Conservation (phyloP, 2,797 vertebrate species). For the Cynopterus sphinx region DNA sequence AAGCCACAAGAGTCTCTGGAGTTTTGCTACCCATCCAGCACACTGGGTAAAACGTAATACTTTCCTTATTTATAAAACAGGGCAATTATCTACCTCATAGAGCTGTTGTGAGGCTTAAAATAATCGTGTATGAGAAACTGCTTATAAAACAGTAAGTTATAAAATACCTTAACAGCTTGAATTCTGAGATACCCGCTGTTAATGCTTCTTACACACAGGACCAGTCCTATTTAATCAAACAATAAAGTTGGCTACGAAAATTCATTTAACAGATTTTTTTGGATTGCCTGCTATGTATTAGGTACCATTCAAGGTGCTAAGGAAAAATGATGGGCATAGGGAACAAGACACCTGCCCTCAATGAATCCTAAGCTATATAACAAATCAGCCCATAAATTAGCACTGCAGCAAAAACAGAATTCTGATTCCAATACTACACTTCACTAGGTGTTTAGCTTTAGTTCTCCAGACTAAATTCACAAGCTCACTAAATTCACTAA, state of each 20-base stretch:
- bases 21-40: background rate
- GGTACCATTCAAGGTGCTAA: background rate
- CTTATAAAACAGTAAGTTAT: constrained; percentile 1
- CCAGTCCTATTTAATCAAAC: background rate
- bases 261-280: background rate
- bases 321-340: background rate
- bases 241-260: constrained; percentile 41
- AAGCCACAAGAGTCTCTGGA: background rate
- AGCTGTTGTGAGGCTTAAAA: background rate
- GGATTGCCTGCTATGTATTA: background rate
- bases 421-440: background rate
- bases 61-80: constrained; percentile 4
- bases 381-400: background rate
- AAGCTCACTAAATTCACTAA: no score
- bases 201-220: constrained; percentile 2
- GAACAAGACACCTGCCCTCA: background rate
- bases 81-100: background rate
- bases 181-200: background rate
- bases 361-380: background rate
- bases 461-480: constrained; percentile 1
- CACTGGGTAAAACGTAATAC: background rate
- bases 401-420: background rate
- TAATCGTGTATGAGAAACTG: background rate
- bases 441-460: background rate
- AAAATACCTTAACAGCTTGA: constrained; percentile 23